phyloP scores from a whole-genome alignment of 2,888 invertebrate genomes.

The Machimus atricapillus region DNA sequence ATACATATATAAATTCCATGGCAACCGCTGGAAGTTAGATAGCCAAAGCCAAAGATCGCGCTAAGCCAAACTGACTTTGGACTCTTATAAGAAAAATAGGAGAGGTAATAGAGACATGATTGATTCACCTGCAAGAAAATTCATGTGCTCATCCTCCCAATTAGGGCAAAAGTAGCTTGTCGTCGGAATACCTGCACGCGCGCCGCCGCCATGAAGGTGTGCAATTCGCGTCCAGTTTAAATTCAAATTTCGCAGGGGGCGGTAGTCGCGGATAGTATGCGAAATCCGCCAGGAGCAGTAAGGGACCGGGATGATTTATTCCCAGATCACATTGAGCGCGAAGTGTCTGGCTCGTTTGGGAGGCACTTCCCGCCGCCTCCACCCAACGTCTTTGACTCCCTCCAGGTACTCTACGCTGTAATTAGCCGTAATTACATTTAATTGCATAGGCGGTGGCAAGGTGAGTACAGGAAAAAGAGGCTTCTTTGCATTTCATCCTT shows the following conservation, averaged over 20 bases:
- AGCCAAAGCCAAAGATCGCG: not conserved
- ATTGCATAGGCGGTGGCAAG: conserved; percentile 45
- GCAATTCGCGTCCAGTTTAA: not conserved
- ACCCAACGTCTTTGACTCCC: not conserved
- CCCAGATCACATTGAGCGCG: not conserved
- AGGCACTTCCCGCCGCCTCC: not conserved
- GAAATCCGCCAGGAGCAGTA: not conserved
- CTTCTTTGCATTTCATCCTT: conserved; percentile 46
- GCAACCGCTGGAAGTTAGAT: not conserved
- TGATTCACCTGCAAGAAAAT: not conserved
- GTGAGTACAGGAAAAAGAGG: conserved; percentile 40
- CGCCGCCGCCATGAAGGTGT: not conserved
- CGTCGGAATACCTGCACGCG: not conserved
- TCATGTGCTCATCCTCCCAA: not conserved
- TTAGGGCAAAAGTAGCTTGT: not conserved
- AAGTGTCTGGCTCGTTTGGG: not conserved
- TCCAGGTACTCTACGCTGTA: conserved; percentile 31
- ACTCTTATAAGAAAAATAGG: not conserved
- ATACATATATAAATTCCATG: no score
- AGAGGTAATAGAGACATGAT: not conserved
- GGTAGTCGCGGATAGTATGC: not conserved
- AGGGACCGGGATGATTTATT: not conserved
- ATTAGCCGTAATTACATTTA: conserved; percentile 47
- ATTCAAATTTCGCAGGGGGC: not conserved
- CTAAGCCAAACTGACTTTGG: not conserved